Evolutionary conservation across 2,113 vertebrate species (phyloP), one percentile per base, ranked within the genome.

Genomic region (Triplophysa siluroides): DNA sequence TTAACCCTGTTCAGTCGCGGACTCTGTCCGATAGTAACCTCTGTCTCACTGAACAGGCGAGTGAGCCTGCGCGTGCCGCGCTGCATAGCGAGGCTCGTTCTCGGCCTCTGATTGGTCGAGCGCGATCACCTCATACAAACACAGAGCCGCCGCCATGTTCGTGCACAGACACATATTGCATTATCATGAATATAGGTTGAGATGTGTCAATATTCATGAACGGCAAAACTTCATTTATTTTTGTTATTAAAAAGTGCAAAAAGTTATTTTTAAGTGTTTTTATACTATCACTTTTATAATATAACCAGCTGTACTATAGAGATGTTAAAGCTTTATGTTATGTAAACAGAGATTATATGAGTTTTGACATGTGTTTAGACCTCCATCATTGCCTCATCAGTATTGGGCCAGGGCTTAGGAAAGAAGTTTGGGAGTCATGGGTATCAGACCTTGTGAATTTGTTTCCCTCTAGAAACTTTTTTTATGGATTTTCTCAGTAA

Each of bases 71-170:
- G 69, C 80, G 79, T 89, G 88, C 90, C 86, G 88, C 85, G 86
- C 88, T 76, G 82, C 86, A 86, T 85, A 85, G 88, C 85, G 72
- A 88, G 90, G 90, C 85, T 82, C 78, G 26, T 41, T 90, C 90
- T 64, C 67, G 88, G 62, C 85, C 85, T 89, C 92, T 94, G 94
- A 98, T 99, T 98, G 97, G 97, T 78, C 83, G 83, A 87, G 86
- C 88, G 79, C 63, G 91, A 96, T 98, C 97, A 97, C 96, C 96
- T 96, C 96, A 99, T 94, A 78, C 86, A 89, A 91, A 94, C 61
- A 93, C 94, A 88, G 90, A 21, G 82, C 88, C 86, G 78, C 54
- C 79, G 80, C 84, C 78, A 72, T 73, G 18, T 9, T 21, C 70
- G 38, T 52, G 16, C 41, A n/a, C 75, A 60, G 69, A 72, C 19